phyloP scores from a whole-genome alignment of 2,888 invertebrate genomes.

The Drosophila neonasuta region DNA sequence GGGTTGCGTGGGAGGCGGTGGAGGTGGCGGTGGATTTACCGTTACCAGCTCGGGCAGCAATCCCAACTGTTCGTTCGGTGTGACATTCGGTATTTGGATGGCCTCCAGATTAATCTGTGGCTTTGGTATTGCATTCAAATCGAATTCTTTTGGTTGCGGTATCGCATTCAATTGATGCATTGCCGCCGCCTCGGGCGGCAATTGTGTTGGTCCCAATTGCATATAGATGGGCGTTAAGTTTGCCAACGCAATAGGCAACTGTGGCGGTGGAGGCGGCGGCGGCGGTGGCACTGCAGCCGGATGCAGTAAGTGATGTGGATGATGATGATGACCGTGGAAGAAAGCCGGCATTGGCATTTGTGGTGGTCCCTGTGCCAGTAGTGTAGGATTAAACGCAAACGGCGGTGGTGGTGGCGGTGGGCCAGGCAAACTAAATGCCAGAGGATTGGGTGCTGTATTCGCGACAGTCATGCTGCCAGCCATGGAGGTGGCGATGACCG shows the following conservation, averaged over 20 bases:
- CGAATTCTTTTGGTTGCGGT: conserved; percentile 85
- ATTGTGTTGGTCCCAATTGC: conserved; percentile 78
- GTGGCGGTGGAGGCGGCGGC: conserved; percentile 77
- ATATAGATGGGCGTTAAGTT: conserved; percentile 81
- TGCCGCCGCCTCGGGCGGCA: conserved; percentile 80
- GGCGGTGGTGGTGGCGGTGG: conserved; percentile 64
- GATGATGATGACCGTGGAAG: conserved; percentile 58
- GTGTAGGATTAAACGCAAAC: conserved; percentile 65
- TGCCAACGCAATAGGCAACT: conserved; percentile 72
- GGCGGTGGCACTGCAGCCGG: conserved; percentile 72
- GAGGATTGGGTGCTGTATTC: conserved; percentile 49
- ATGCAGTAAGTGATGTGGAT: conserved; percentile 72
- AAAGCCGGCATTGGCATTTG: conserved; percentile 68
- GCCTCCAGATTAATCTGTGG: conserved; percentile 85
- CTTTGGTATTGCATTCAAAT: conserved; percentile 85
- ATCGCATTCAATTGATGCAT: conserved; percentile 85
- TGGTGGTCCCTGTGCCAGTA: conserved; percentile 74
- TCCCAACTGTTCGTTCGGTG: conserved; percentile 46
- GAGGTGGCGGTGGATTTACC: conserved; percentile 63
- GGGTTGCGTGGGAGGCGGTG: conserved; percentile 60
- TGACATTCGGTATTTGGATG: conserved; percentile 83
- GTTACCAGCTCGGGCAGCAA: conserved; percentile 56
- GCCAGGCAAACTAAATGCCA: conserved; percentile 59
- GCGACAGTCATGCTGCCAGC: conserved; percentile 55
- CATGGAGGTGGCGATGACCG: conserved; percentile 46